Conservation (phyloP, 1,140 invertebrate species). For the Teleopsis dalmanni region DNA sequence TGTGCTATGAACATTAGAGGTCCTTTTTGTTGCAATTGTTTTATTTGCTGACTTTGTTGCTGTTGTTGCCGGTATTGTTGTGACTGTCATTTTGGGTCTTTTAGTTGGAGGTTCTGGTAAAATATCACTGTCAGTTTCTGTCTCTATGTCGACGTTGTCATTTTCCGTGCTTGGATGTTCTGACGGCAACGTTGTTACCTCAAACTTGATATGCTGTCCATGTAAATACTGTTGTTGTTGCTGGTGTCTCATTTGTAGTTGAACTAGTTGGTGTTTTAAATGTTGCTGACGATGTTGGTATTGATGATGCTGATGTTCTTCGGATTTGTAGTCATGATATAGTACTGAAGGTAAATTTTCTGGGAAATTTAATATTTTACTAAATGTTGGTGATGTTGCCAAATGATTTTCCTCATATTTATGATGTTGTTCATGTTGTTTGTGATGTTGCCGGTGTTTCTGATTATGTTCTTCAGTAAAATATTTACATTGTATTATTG, state of each 20-base stretch:
- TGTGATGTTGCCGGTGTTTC: no score
- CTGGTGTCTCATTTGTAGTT: constrained; percentile 19
- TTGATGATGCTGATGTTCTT: constrained; percentile 39
- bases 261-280: constrained; percentile 33
- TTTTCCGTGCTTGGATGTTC: constrained; percentile 4
- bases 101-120: constrained; percentile 39
- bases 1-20: no score
- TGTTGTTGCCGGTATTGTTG: no score
- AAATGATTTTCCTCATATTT: no score
- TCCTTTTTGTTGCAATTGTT: background rate
- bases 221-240: no score
- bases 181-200: no score
- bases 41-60: background rate
- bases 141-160: constrained; percentile 22
- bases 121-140: constrained; percentile 42
- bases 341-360: constrained; percentile 36
- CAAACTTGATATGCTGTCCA: background rate
- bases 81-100: constrained; percentile 22
- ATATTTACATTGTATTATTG: no score
- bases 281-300: constrained; percentile 39
- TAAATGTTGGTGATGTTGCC: no score
- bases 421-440: constrained; percentile 17
- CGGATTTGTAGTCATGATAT: constrained; percentile 40
- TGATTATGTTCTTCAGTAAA: no score
- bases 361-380: constrained; percentile 38